Evolutionary conservation across 1,140 invertebrate species (phyloP).

Genomic region (Musca domestica): DNA sequence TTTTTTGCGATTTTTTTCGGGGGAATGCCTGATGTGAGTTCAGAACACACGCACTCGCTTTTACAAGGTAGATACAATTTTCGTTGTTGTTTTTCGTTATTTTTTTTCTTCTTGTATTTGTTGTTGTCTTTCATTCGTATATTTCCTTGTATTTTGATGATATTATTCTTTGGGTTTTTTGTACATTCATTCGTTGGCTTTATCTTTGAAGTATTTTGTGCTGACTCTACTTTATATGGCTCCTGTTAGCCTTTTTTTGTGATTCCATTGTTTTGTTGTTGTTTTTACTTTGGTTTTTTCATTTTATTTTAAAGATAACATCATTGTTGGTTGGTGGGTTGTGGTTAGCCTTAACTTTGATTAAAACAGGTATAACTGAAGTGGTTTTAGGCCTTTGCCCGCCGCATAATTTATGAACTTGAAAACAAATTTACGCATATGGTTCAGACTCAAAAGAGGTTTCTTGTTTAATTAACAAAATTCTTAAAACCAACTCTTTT

Average conservation of each 20-base stretch:
- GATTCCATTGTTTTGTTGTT: constrained; percentile 8
- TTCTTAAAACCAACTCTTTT: no score
- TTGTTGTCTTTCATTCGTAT: no score
- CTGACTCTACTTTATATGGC: neutral
- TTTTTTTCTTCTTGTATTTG: constrained; percentile 4
- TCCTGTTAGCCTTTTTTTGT: neutral
- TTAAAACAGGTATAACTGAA: no score
- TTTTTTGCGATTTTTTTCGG: constrained; percentile 2
- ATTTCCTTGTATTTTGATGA: neutral
- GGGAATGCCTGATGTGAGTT: neutral
- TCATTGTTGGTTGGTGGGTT: no score
- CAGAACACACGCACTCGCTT: constrained; percentile 22
- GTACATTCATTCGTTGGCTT: neutral
- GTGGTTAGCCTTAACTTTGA: no score
- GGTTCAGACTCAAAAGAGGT: no score
- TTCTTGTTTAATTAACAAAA: no score
- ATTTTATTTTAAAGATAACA: no score
- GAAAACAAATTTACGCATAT: no score
- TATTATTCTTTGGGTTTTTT: neutral
- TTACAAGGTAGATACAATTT: constrained; percentile 28
- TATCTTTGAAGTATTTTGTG: neutral
- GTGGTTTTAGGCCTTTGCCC: no score
- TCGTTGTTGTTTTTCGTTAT: constrained; percentile 2
- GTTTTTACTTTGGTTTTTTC: neutral
- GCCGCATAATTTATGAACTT: no score